phyloP scores from a whole-genome alignment of 2,113 vertebrate genomes.

The Channa maculata region DNA sequence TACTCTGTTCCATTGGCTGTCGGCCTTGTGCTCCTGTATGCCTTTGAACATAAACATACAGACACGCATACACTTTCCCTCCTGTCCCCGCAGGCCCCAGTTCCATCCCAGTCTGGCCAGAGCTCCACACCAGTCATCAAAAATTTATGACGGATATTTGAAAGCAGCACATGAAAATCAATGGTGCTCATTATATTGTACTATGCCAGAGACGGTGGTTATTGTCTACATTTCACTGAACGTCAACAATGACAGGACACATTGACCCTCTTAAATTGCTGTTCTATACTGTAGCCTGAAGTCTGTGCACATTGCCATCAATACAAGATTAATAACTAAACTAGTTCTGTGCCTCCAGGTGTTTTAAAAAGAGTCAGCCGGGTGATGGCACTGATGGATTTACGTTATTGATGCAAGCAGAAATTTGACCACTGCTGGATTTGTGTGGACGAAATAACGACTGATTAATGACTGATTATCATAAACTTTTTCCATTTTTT shows the following conservation, averaged over 20 bases:
- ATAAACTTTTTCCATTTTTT: too few species aligned
- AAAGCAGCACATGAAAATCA: conserved; percentile 78
- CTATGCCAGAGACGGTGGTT: conserved; percentile 30
- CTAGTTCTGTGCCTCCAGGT: not conserved
- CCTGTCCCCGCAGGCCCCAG: conserved; percentile 55
- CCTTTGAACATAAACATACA: conserved; percentile 48
- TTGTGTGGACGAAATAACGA: too few species aligned
- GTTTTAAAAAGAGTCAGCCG: not conserved
- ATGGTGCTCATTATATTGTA: conserved; percentile 74
- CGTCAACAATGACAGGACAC: not conserved
- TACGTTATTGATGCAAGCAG: too few species aligned
- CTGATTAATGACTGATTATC: too few species aligned
- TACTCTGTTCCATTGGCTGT: conserved; percentile 15
- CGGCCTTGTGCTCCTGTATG: conserved; percentile 37
- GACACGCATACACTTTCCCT: conserved; percentile 17
- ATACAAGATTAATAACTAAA: not conserved
- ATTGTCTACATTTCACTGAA: conserved; percentile 19
- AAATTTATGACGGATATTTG: conserved; percentile 80
- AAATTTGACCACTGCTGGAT: too few species aligned
- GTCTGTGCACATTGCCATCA: not conserved
- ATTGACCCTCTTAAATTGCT: not conserved
- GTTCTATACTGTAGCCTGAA: not conserved
- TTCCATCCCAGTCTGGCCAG: conserved; percentile 51
- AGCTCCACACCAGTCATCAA: conserved; percentile 72
- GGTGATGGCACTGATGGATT: too few species aligned